phyloP scores from a whole-genome alignment of 2,797 vertebrate genomes.

The Myotis myotis region DNA sequence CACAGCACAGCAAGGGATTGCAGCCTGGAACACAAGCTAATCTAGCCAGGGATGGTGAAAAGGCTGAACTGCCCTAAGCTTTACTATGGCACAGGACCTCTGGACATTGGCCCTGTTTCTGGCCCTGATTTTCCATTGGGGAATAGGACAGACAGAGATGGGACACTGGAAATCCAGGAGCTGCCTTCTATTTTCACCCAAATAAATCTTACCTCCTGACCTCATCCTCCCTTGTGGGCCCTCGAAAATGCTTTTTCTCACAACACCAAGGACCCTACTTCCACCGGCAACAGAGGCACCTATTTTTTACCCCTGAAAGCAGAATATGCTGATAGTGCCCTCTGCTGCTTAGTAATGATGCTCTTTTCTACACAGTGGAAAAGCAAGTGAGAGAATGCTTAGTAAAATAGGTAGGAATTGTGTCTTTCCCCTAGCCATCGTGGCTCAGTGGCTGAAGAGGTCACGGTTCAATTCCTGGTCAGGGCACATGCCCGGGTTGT shows the following conservation, averaged over 20 bases:
- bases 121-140: neutral
- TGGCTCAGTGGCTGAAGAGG: no score
- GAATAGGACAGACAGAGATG: neutral
- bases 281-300: neutral
- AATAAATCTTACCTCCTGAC: neutral
- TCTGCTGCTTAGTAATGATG: constrained; percentile 64
- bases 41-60: neutral
- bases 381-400: neutral
- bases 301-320: neutral
- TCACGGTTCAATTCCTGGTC: no score
- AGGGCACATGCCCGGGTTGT: no score
- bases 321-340: constrained; percentile 71
- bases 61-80: neutral
- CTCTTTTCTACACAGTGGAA: neutral
- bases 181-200: neutral
- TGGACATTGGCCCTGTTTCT: neutral
- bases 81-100: neutral
- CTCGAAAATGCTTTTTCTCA: neutral
- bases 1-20: neutral
- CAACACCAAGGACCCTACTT: neutral
- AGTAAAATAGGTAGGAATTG: neutral
- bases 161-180: neutral
- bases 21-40: neutral
- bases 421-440: neutral
- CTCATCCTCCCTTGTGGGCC: neutral